A percentile compares a stretch with the other conserved stretches of the same genome.
These are phyloP conservation scores for human (Homo sapiens) DNA, from an alignment of 2,113 vertebrate species.

Conservation along the genomic window DNA sequence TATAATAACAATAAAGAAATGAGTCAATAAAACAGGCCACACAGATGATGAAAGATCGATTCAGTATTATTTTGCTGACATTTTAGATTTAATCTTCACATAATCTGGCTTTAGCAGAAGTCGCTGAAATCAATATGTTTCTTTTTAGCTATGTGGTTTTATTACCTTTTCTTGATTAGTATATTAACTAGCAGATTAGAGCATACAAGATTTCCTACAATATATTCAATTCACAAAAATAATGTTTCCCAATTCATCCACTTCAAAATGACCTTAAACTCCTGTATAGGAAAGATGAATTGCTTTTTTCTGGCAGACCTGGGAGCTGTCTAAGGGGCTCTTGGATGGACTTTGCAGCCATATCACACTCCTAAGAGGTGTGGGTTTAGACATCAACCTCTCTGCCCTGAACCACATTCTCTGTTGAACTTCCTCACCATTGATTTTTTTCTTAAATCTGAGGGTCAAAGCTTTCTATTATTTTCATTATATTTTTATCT, in stretches of 20 bases:
- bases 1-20: not conserved
- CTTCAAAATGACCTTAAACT: not conserved
- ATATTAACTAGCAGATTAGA: not conserved
- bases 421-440: not conserved
- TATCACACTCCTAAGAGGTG: accelerated
- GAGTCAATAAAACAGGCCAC: not conserved
- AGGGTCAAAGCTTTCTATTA: not conserved
- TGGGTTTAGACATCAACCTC: too few relatives aligned
- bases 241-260: not conserved
- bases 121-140: not conserved
- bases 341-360: too few relatives aligned
- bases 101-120: not conserved
- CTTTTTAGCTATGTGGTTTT: not conserved
- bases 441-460: not conserved
- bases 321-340: too few relatives aligned
- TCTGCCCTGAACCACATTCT: not conserved
- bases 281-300: too few relatives aligned
- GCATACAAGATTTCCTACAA: not conserved
- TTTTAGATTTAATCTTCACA: not conserved
- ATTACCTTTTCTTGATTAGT: not conserved
- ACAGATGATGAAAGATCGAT: not conserved
- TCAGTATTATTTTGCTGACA: not conserved
- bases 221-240: not conserved
- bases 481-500: not conserved
- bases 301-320: not conserved